Base-by-base conservation (phyloP, 2,888 invertebrate genomes). In the Noctua comes region DNA sequence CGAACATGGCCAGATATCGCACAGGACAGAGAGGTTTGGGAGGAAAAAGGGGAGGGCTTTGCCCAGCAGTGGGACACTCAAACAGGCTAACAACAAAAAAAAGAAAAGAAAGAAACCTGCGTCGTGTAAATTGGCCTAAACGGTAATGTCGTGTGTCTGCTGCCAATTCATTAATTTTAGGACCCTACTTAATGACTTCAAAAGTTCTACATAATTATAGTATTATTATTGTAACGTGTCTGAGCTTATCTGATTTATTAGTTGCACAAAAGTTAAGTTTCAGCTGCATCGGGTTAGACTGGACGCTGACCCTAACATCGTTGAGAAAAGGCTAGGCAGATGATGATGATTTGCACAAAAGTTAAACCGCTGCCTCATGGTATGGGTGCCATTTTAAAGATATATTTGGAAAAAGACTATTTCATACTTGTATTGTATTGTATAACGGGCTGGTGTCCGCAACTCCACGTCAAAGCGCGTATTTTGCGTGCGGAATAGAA, bases 91-190 rank as follows among this genome's bases (percentile, higher is more conserved):
- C 31, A 31, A n/a, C n/a, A n/a, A n/a, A 36, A 36, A 36, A 36
- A 36, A 36, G n/a, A 24, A 40, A 73, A 3, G 2, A 18, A 31
- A 27, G 36, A 51, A 16, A 40, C 4, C 5, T 31, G 18, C 21
- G 2, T 48, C 8, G 27, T 62, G 16, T 76, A 48, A 48, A n/a
- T 21, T 46, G 31, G 31, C 24, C 8, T 48, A 24, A 24, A 69
- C 7, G 48, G 21, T 48, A 16, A 31, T 51, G n/a, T 62, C 18
- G 3, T 11, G 18, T 54, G 18, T 54, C 27, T 24, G 24, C 43
- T 27, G 18, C 40, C 46, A 81, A 81, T 48, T 54, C 16, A 81
- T 73, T 65, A 57, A 65, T 65, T 57, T 40, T 48, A 73, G 40
- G 57, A 73, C 51, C 80, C 6, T 18, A 46, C 36, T 43, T 64